Conservation (phyloP, 2,888 invertebrate genomes). For the Diarsia dahlii region DNA sequence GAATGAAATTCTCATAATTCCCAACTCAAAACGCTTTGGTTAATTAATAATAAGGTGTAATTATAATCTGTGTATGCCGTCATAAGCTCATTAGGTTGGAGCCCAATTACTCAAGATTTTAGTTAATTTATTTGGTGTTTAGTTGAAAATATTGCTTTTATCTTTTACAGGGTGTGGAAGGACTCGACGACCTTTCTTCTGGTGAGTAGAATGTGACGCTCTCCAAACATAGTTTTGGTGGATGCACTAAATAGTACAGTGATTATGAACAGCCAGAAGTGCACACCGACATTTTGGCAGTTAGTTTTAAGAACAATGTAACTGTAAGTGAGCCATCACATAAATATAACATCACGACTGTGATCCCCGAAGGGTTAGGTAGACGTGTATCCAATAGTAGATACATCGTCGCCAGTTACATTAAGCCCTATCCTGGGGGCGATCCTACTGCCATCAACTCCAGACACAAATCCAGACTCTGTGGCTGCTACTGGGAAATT, state of each 20-base stretch:
- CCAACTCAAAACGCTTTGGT: not conserved
- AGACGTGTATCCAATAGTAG: too few relatives aligned
- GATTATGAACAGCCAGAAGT: too few relatives aligned
- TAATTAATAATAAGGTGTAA: not conserved
- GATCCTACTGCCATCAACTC: too few relatives aligned
- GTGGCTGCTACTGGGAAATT: too few relatives aligned
- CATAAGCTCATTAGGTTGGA: not conserved
- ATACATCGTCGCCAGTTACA: too few relatives aligned
- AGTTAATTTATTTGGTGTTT: not conserved
- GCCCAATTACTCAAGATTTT: slow-evolving; percentile 3
- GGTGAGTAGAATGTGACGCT: not conserved
- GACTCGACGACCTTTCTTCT: not conserved
- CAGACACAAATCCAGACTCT: too few relatives aligned
- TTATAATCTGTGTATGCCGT: slow-evolving; percentile 15
- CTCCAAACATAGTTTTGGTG: not conserved
- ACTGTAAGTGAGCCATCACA: too few relatives aligned
- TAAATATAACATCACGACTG: too few relatives aligned
- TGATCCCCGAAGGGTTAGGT: too few relatives aligned
- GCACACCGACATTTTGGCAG: not conserved
- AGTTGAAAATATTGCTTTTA: not conserved
- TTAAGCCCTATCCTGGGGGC: too few relatives aligned
- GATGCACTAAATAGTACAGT: not conserved
- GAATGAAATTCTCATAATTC: slow-evolving; percentile 15
- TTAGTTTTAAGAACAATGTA: not conserved
- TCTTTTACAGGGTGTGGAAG: not conserved